Evolutionary conservation across 1,140 invertebrate genomes (phyloP), one percentile per base, ranked within the genome.

Genomic region (Wiebesia pumilae): DNA sequence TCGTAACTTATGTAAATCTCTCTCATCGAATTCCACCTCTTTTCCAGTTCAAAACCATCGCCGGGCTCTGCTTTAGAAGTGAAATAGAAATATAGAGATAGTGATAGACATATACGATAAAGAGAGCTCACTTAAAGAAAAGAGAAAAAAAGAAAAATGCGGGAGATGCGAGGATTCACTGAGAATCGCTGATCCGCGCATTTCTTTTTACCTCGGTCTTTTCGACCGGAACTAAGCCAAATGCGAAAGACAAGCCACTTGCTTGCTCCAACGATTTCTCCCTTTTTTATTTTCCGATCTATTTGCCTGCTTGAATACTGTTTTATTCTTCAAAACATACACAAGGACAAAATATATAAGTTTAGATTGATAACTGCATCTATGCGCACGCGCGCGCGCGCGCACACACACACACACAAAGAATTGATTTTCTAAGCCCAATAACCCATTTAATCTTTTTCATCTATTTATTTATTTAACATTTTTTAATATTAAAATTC

Each of bases 1-100:
- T 69, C 43, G 65, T 73, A 81, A 86, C 67, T 85, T 81, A 86
- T 77, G 69, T 14, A 86, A 81, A 86, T 86, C 65, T 73, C 65
- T n/a, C 33, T 79, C n/a, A 35, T 81, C 43, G 47, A 81, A 71
- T 38, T 80, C 24, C 30, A 19, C n/a, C 33, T n/a, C 47, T 35
- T 27, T 35, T 47, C 35, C 27, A 12, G 51, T 4, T 75, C 71
- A 43, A 43, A 75, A 75, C 35, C 30, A 16, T 79, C 14, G 47
- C 27, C 82, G 43, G 12, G 1, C 19, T 33, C 19, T 21, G 27
- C 4, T 58, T 30, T 12, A 21, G 19, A 16, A 9, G 33, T 65
- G 54, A n/a, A 77, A 40, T 73, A 38, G n/a, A 82, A 21, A 58
- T 71, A 75, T 62, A 58, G 47, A n/a, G 9, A 73, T 24, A 21